Conservation (phyloP, 2,113 vertebrate species). For the Thamnophis sirtalis region DNA sequence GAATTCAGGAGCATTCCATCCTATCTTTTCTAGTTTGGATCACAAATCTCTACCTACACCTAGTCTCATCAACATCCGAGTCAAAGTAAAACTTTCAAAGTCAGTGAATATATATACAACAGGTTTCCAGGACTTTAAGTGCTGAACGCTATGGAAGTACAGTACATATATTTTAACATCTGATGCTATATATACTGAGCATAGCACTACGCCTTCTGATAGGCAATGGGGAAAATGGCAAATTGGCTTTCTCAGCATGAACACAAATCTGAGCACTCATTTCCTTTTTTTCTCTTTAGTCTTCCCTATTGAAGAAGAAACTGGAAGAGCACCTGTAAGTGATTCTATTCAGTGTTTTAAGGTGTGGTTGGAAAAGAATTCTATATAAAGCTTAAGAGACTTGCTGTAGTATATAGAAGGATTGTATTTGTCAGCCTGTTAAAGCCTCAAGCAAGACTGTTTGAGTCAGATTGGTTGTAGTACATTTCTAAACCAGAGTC, state of each 20-base stretch:
- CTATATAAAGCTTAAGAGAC: not conserved
- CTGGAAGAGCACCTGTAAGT: conserved; percentile 90
- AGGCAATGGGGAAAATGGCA: not conserved
- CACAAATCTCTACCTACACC: not conserved
- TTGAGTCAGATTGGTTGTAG: not conserved
- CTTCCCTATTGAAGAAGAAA: conserved; percentile 82
- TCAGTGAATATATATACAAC: not conserved
- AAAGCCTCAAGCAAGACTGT: not conserved
- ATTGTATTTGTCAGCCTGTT: not conserved
- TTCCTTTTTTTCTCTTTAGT: conserved; percentile 61
- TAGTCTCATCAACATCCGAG: not conserved
- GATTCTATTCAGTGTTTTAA: not conserved
- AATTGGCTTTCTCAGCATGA: not conserved
- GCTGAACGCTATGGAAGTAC: not conserved
- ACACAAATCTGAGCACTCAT: not conserved
- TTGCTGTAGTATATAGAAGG: not conserved
- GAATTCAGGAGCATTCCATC: not conserved
- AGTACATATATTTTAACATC: not conserved
- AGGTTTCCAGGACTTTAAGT: not conserved
- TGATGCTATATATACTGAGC: not conserved
- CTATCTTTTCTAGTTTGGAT: not conserved
- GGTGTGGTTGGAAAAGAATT: not conserved
- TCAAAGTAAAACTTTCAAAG: not conserved
- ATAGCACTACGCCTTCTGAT: not conserved
- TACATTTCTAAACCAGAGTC: too few relatives aligned